A percentile compares a stretch with the other conserved stretches of the same genome.
Conservation (phyloP, 1,140 invertebrate species). For the Prorops nasuta region DNA sequence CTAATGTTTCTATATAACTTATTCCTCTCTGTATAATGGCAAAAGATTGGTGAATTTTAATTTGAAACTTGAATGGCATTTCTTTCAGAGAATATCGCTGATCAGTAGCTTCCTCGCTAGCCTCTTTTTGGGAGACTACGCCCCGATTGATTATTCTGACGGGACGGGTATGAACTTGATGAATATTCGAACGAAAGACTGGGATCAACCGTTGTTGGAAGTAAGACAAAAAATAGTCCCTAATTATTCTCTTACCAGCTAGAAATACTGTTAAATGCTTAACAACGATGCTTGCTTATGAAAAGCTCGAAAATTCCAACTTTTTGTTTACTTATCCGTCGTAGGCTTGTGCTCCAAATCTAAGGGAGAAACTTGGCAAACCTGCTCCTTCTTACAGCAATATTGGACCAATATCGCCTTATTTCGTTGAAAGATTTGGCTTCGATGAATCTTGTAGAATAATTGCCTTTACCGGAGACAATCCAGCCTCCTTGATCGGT, state of each 20-base stretch:
- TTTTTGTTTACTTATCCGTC: slow-evolving; percentile 14
- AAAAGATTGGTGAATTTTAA: too few relatives aligned
- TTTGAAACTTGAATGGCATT: too few relatives aligned
- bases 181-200: slow-evolving; percentile 77
- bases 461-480: slow-evolving; percentile 91
- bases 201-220: slow-evolving; percentile 75
- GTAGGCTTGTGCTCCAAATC: slow-evolving; percentile 66
- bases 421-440: slow-evolving; percentile 82
- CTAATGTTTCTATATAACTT: too few relatives aligned
- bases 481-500: slow-evolving; percentile 83
- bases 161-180: slow-evolving; percentile 96
- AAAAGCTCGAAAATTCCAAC: too few relatives aligned
- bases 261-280: too few relatives aligned
- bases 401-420: slow-evolving; percentile 72
- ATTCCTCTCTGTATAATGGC: too few relatives aligned
- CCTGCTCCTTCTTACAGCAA: slow-evolving; percentile 69
- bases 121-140: slow-evolving; percentile 85
- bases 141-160: slow-evolving; percentile 88
- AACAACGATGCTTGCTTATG: too few relatives aligned
- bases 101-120: slow-evolving; percentile 91
- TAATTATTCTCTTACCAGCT: too few relatives aligned
- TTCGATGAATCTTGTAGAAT: slow-evolving; percentile 79
- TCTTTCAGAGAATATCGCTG: slow-evolving; percentile 79
- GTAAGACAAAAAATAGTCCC: too few relatives aligned
- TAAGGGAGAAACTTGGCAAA: slow-evolving; percentile 69